Evolutionary conservation across 2,797 vertebrate genomes (phyloP).

Genomic region (Chelonia mydas): DNA sequence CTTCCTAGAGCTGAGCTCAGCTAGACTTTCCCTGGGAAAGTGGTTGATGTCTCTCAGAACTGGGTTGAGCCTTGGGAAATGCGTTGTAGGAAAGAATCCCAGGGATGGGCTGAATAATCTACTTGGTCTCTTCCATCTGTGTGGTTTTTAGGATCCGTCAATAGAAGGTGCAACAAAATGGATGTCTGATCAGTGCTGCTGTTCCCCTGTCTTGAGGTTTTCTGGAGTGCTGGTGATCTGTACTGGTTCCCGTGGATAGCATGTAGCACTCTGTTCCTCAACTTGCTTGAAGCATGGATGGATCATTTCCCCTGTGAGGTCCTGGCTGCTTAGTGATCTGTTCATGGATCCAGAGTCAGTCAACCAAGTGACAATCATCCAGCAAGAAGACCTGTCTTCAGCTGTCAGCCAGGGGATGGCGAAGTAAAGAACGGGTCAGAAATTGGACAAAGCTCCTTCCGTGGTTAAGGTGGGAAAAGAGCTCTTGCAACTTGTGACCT

Average conservation of each 20-base stretch:
- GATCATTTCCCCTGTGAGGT: too few species aligned
- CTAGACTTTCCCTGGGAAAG: background rate
- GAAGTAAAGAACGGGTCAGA: background rate
- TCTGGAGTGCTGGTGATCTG: background rate
- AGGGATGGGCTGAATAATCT: background rate
- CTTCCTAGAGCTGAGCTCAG: background rate
- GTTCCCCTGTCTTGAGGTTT: background rate
- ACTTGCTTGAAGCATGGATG: background rate
- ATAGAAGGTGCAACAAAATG: background rate
- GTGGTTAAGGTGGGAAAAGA: accelerated
- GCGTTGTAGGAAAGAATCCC: background rate
- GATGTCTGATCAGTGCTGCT: background rate
- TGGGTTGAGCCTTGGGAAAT: background rate
- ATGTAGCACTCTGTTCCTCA: too few species aligned
- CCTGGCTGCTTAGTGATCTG: background rate
- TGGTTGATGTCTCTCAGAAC: background rate
- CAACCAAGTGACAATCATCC: background rate
- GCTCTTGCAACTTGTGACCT: background rate
- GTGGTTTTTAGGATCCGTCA: background rate
- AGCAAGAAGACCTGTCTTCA: background rate
- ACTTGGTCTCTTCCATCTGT: background rate
- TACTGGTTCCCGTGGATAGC: too few species aligned
- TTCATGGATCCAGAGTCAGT: background rate
- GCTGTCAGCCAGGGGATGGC: background rate
- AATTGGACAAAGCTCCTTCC: background rate